Conservation (phyloP, 2,888 invertebrate genomes). For the Ptilodon capucinus region DNA sequence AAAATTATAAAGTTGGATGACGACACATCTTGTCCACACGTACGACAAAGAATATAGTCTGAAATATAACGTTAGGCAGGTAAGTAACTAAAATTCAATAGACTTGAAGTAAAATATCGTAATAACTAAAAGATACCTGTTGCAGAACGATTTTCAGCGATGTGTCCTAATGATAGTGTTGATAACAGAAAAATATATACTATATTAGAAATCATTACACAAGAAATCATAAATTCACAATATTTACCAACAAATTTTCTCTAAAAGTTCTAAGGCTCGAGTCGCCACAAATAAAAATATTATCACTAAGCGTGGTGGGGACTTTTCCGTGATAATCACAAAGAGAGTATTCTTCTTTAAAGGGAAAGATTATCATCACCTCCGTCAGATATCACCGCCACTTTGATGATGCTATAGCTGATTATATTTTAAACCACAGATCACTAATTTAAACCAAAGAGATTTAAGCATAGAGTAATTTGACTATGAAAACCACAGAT, state of each 20-base stretch:
- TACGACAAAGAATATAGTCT: constrained; percentile 59
- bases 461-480: too few species aligned
- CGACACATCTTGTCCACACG: constrained; percentile 52
- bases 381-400: too few species aligned
- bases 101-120: not conserved
- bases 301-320: too few species aligned
- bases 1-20: constrained; percentile 42
- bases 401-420: too few species aligned
- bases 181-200: constrained; percentile 3
- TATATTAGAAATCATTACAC: constrained; percentile 2
- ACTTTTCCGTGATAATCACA: too few species aligned
- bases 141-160: constrained; percentile 1
- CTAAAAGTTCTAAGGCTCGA: too few species aligned
- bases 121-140: constrained; percentile 5
- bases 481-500: too few species aligned
- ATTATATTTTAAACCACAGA: too few species aligned
- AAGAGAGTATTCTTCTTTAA: too few species aligned
- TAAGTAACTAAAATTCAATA: not conserved
- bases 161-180: constrained; percentile 9
- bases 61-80: constrained; percentile 19
- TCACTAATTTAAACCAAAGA: too few species aligned
- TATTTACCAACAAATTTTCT: not conserved
- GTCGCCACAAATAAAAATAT: too few species aligned
- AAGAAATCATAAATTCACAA: not conserved
- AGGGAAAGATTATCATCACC: too few species aligned